phyloP scores from a whole-genome alignment of 2,797 vertebrate genomes.

The Crax fasciolata region DNA sequence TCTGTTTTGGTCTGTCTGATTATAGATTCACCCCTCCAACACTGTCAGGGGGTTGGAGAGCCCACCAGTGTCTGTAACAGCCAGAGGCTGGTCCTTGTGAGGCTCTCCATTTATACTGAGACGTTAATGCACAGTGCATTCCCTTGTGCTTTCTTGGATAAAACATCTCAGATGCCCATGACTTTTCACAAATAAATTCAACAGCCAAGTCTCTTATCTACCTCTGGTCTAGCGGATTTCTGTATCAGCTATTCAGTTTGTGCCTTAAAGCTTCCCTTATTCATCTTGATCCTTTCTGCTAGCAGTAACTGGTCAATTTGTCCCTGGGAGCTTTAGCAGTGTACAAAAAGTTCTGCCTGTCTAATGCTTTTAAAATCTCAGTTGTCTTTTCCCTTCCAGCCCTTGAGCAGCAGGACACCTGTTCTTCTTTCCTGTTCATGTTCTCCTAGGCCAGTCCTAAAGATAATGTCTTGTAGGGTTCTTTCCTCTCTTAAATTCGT shows the following conservation, averaged over 20 bases:
- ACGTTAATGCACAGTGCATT: background rate
- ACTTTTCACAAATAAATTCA: constrained; percentile 13
- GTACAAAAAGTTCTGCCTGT: background rate
- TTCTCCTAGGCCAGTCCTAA: background rate
- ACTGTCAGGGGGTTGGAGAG: background rate
- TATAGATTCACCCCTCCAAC: background rate
- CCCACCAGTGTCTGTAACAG: background rate
- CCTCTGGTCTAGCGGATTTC: background rate
- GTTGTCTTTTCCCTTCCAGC: background rate
- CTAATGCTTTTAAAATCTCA: background rate
- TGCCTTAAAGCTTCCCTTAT: background rate
- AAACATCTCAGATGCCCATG: background rate
- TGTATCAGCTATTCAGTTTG: background rate
- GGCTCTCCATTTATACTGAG: background rate
- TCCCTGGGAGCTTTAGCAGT: background rate
- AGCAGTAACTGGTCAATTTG: background rate
- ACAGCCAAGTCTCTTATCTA: background rate
- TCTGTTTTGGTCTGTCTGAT: background rate
- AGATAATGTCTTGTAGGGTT: background rate
- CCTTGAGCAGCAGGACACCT: background rate
- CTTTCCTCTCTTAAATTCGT: background rate
- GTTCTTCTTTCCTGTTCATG: background rate
- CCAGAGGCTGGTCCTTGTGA: background rate
- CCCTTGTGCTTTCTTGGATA: background rate
- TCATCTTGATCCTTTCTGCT: background rate